These are phyloP conservation scores for Eupithecia abbreviata DNA, from an alignment of 2,888 invertebrate genomes.

Conservation along the genomic window DNA sequence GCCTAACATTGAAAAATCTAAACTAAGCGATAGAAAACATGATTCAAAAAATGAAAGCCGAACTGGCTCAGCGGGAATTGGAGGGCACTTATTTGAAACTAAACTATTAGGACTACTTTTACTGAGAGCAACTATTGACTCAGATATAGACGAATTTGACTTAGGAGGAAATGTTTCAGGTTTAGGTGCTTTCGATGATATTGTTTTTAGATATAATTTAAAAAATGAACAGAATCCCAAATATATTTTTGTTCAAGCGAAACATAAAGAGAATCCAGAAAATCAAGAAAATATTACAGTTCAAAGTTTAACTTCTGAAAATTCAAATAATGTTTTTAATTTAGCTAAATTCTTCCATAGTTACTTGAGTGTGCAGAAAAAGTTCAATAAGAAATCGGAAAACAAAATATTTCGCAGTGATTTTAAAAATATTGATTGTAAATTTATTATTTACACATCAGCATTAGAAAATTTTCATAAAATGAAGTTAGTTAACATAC, in stretches of 20 bases:
- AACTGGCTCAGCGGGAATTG: slow-evolving; percentile 19
- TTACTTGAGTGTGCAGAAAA: slow-evolving; percentile 14
- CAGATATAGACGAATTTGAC: slow-evolving; percentile 19
- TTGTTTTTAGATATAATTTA: slow-evolving; percentile 42
- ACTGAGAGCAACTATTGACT: slow-evolving; percentile 34
- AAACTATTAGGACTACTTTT: slow-evolving; percentile 23
- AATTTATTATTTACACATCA: slow-evolving; percentile 25
- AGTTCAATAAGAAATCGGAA: neutral
- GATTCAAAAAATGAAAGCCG: slow-evolving; percentile 5
- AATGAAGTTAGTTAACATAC: slow-evolving; percentile 7
- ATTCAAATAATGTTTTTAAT: slow-evolving; percentile 12
- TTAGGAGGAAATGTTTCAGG: slow-evolving; percentile 31
- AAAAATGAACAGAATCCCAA: slow-evolving; percentile 28
- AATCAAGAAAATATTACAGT: slow-evolving; percentile 17
- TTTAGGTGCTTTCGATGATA: slow-evolving; percentile 49
- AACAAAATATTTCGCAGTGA: slow-evolving; percentile 16
- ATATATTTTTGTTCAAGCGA: slow-evolving; percentile 47
- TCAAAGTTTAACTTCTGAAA: neutral
- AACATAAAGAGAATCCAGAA: slow-evolving; percentile 27
- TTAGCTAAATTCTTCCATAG: slow-evolving; percentile 23
- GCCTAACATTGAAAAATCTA: neutral
- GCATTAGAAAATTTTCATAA: slow-evolving; percentile 12
- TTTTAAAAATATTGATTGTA: slow-evolving; percentile 1
- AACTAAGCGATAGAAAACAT: neutral
- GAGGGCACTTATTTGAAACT: slow-evolving; percentile 25